Evolutionary conservation across 1,140 invertebrate genomes (phyloP).

Genomic region (Diachasmimorpha longicaudata): DNA sequence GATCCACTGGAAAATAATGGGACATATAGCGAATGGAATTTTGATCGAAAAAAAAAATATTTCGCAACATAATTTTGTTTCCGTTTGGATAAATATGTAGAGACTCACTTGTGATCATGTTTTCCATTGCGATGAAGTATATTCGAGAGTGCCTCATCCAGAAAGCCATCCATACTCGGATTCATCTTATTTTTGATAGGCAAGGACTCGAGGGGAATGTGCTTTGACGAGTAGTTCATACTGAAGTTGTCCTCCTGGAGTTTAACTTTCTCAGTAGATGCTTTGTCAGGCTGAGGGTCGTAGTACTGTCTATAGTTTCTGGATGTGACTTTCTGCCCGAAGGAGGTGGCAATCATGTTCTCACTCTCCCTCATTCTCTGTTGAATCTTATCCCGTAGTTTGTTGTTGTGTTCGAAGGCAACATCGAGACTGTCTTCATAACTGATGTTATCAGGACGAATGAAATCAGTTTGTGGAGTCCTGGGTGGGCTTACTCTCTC

Average conservation of each 20-base stretch:
- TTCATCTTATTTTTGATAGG: constrained; percentile 49
- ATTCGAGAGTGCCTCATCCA: constrained; percentile 58
- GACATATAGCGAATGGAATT: background rate
- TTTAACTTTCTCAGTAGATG: constrained; percentile 13
- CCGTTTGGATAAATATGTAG: too few relatives aligned
- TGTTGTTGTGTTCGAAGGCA: constrained; percentile 60
- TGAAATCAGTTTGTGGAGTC: constrained; percentile 42
- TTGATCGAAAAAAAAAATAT: too few relatives aligned
- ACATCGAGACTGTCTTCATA: constrained; percentile 60
- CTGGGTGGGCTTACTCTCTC: constrained; percentile 47
- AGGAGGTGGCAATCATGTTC: constrained; percentile 53
- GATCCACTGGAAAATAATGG: constrained; percentile 48
- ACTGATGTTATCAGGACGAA: constrained; percentile 44
- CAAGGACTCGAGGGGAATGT: constrained; percentile 26
- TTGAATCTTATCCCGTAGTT: constrained; percentile 59
- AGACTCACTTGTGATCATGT: constrained; percentile 55
- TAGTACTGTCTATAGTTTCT: constrained; percentile 5
- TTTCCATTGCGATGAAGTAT: constrained; percentile 56
- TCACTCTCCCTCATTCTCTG: constrained; percentile 59
- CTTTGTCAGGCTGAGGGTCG: constrained; percentile 7
- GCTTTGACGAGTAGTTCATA: background rate
- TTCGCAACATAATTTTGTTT: too few relatives aligned
- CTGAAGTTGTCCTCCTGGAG: background rate
- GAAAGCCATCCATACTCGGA: constrained; percentile 45
- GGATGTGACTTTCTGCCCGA: constrained; percentile 42